Base-by-base conservation (phyloP, 2,888 invertebrate genomes). In the Synergus itoensis region DNA sequence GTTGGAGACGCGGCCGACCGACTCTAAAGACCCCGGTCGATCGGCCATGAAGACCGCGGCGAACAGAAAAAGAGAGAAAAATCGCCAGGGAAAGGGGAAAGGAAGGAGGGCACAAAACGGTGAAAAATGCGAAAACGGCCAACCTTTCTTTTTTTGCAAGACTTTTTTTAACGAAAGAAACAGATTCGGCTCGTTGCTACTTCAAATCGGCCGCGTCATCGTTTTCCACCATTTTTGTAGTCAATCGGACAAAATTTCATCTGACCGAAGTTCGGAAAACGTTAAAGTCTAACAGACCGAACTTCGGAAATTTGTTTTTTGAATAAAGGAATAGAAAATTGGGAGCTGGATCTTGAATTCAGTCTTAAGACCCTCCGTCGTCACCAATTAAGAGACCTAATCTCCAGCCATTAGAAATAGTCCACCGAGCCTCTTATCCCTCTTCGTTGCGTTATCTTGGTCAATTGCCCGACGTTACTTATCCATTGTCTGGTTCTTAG, bases 21-120 rank as follows among this genome's bases (percentile, higher is more conserved):
- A 89, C 89, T 91, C 90, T 90, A 91, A 91, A 91, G 91, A 91
- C 91, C 90, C 88, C 88, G 89, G 86, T 89, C 90, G 91, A 91
- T 91, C 90, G 90, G 89, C 90, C 89, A 91, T 88, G 90, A 89
- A 90, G 89, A 90, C 87, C 88, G 85, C 86, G 83, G 81, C 76
- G 80, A 81, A 77, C 85, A 86, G 87, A 86, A 88, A 87, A 84
- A 80, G 79, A 83, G 82, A 83, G 83, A 81, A 82, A 83, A 82
- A 82, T 81, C 81, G 64, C 62, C 80, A 80, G 79, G 83, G 81
- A 81, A 79, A 84, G 80, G 81, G 11, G 40, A 16, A 41, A 65
- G 40, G 65, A 41, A 41, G n/a, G 40, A 11, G 40, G 40, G 65
- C 40, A 65, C 16, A 36, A 40, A 65, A 65, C 36, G 40, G 40